Evolutionary conservation across 2,113 vertebrate species (phyloP), one percentile per base, ranked within the genome.

Genomic region (Callopanchax toddi): DNA sequence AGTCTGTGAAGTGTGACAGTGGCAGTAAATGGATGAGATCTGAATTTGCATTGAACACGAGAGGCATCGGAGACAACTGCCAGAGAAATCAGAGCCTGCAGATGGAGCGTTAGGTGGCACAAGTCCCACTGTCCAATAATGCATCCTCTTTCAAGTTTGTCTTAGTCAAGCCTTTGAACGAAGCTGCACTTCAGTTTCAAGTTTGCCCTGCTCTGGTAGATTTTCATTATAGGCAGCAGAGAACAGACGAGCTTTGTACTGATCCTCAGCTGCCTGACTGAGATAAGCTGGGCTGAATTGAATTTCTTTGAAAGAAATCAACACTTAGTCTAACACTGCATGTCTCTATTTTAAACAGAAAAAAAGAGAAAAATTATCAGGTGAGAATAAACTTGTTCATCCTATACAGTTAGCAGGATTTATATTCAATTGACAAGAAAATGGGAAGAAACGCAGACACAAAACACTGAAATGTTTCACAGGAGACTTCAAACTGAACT

Each of bases 171-270:
- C 56, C 64, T 67, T 53, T 77, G 56, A 87, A 76, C 53, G 56
- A 68, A 48, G 62, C 57, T 42, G 69, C 65, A 53, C 74, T 82
- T 54, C 62, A 51, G 60, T 85, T 74, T 81, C 61, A 61, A 45
- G 21, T 76, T 55, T 52, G 63, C 69, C 42, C 60, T 74, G 71
- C 50, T 70, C 60, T 76, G 73, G 45, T 63, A 74, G 50, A 69
- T 74, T 79, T 72, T 82, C 68, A 74, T 68, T 60, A 80, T 21
- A 70, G 42, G 65, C 54, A 60, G 39, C 50, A 71, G 58, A 81
- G 81, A 83, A 90, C 83, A 89, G 76, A 81, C 29, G 55, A 32
- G 81, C 83, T 83, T 84, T 88, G 86, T 89, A 29, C 25, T 55
- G 43, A 69, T 44, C 46, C 36, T 17, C 48, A 63, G 39, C 62